These are phyloP conservation scores for Lycophotia porphyrea DNA, from an alignment of 2,888 invertebrate species.

Conservation along the genomic window DNA sequence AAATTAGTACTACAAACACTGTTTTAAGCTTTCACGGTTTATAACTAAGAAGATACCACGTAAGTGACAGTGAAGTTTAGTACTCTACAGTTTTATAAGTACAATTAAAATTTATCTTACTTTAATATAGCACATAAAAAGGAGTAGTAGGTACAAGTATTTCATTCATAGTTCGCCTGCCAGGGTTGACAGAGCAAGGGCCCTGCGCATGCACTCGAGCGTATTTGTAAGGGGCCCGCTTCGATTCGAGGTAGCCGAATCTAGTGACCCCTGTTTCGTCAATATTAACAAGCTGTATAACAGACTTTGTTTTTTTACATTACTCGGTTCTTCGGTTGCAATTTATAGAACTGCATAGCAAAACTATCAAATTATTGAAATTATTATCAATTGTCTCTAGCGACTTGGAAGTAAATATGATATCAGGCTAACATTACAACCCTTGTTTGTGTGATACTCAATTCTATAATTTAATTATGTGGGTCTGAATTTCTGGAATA, in stretches of 20 bases:
- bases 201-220: constrained; percentile 6
- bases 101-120: background rate
- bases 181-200: constrained; percentile 32
- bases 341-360: background rate
- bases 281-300: constrained; percentile 9
- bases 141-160: background rate
- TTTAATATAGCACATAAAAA: background rate
- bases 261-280: background rate
- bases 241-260: no score
- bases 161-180: constrained; percentile 32
- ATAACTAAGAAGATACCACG: no score
- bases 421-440: background rate
- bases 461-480: background rate
- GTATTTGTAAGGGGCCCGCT: constrained; percentile 24
- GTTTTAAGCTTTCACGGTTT: no score
- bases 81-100: no score
- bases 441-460: background rate
- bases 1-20: background rate
- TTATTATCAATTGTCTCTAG: constrained; percentile 4
- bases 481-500: background rate
- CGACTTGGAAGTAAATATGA: background rate
- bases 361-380: background rate
- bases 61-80: no score
- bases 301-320: background rate
- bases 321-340: no score